phyloP scores from a whole-genome alignment of 2,113 vertebrate genomes.

The Montifringilla adamsi region DNA sequence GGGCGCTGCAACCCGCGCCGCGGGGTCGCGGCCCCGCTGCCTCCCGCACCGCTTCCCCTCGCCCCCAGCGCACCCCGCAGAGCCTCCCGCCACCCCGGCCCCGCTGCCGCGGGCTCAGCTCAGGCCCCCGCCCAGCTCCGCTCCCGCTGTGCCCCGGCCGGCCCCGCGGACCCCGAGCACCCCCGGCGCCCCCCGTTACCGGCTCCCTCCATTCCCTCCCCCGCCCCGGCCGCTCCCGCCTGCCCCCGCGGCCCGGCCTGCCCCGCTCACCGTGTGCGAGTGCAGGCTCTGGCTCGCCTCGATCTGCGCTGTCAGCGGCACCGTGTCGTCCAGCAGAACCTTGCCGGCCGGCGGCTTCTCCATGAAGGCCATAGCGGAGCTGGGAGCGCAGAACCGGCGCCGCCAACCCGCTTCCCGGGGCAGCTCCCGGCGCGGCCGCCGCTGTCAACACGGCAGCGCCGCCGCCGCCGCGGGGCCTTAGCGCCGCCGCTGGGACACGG shows the following conservation, averaged over 20 bases:
- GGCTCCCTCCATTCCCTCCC: no score
- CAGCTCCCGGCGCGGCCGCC: neutral
- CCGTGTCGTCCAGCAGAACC: neutral
- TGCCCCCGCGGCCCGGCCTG: no score
- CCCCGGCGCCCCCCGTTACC: no score
- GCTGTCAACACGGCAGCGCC: neutral
- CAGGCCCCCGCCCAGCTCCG: no score
- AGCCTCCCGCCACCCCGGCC: neutral
- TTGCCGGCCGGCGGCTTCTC: neutral
- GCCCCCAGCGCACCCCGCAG: neutral
- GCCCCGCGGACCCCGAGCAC: no score
- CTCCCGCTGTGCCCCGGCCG: no score
- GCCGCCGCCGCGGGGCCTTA: neutral
- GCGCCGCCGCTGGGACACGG: neutral
- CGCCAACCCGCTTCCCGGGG: neutral
- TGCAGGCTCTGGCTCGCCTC: no score
- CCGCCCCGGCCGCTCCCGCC: no score
- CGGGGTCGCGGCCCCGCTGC: neutral
- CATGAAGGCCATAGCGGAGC: neutral
- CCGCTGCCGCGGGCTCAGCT: no score
- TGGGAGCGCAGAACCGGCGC: neutral
- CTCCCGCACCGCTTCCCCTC: neutral
- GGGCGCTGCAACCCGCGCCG: neutral
- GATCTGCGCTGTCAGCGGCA: no score
- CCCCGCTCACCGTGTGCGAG: no score